These are phyloP conservation scores for Brachionus asplanchnoidis DNA, from an alignment of 1,140 invertebrate species.

Conservation along the genomic window DNA sequence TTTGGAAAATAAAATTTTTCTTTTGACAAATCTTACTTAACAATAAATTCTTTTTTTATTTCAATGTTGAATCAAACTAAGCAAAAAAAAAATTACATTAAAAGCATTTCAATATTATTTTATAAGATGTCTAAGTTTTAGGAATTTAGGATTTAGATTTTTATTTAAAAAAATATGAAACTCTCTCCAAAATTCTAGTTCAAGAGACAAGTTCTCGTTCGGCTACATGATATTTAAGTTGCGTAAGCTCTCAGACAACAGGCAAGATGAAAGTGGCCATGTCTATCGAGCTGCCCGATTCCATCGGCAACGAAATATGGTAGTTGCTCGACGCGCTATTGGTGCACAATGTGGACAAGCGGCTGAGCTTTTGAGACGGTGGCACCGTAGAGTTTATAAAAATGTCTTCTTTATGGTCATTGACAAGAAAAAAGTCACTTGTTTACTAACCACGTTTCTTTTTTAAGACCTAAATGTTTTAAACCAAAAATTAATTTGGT, in stretches of 20 bases:
- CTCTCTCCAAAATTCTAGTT: neutral
- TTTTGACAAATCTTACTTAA: neutral
- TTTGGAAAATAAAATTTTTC: neutral
- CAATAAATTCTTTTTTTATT: neutral
- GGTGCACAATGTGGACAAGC: neutral
- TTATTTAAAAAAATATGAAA: neutral
- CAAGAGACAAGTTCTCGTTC: neutral
- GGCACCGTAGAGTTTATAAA: neutral
- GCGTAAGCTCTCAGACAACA: neutral
- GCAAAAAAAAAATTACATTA: neutral
- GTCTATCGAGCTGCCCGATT: neutral
- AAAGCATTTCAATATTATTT: neutral
- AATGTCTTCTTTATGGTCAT: neutral
- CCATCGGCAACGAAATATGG: neutral
- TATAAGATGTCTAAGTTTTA: neutral
- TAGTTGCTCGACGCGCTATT: neutral
- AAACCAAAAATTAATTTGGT: too few species aligned
- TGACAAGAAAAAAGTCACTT: neutral
- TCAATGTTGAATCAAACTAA: neutral
- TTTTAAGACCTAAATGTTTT: too few species aligned
- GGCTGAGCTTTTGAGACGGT: neutral
- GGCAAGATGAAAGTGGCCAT: neutral
- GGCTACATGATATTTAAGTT: neutral
- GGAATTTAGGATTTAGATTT: neutral
- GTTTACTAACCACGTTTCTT: neutral